phyloP scores from a whole-genome alignment of 2,888 invertebrate genomes.

The Oxycera nigricornis region DNA sequence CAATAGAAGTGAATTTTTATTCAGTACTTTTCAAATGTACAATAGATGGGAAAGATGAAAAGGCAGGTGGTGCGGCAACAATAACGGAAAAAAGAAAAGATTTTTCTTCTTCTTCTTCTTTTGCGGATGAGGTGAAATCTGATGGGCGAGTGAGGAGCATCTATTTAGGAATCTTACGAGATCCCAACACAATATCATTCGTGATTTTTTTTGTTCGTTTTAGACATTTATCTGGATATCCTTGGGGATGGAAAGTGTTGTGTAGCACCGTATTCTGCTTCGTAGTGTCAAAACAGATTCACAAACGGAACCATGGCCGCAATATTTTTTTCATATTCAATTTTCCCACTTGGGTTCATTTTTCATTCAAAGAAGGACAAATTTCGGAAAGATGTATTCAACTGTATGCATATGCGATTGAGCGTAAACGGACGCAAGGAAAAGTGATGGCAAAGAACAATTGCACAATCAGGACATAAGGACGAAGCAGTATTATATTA shows the following conservation, averaged over 20 bases:
- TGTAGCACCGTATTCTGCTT: constrained; percentile 22
- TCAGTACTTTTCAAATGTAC: neutral
- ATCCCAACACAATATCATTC: constrained; percentile 27
- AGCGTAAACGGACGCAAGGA: too few relatives aligned
- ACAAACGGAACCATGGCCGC: neutral
- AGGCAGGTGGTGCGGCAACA: neutral
- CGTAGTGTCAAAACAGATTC: neutral
- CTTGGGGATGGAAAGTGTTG: neutral
- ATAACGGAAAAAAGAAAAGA: neutral
- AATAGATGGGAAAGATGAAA: neutral
- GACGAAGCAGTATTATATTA: too few relatives aligned
- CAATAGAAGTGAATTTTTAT: constrained; percentile 18
- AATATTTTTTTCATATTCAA: neutral
- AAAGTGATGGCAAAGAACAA: too few relatives aligned
- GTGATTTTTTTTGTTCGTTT: neutral
- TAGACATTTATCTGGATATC: constrained; percentile 4
- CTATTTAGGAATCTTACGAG: constrained; percentile 8
- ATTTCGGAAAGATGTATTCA: neutral
- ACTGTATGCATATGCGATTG: too few relatives aligned
- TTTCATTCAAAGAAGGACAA: constrained; percentile 7
- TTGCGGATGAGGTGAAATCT: neutral
- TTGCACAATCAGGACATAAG: too few relatives aligned
- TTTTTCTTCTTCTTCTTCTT: neutral
- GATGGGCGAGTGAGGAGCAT: neutral
- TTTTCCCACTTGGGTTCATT: neutral